Base-by-base conservation (phyloP, 2,888 invertebrate genomes). In the Hirtodrosophila histrioides region DNA sequence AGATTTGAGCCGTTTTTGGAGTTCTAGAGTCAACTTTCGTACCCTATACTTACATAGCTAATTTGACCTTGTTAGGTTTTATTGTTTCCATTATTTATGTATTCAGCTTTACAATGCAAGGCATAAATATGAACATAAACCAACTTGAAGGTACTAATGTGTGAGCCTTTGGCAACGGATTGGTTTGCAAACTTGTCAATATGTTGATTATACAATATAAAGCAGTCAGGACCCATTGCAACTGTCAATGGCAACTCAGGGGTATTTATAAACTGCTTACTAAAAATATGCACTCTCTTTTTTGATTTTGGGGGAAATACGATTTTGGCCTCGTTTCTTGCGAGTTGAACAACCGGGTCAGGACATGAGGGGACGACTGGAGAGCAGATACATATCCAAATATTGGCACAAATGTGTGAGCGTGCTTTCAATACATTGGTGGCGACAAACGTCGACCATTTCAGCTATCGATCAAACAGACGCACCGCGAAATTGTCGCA, bases 381-480 rank as follows among this genome's bases (percentile, higher is more conserved):
- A 7, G 39, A 12, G n/a, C 1, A 41, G 39, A 31, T 11, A 50
- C n/a, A 50, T 10, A 54, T 49, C 10, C 61, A 55, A 71, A 75
- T 82, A 85, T 82, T 77, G 75, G 77, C 77, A 85, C 82, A 79
- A 64, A 77, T 57, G 60, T 65, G 46, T 60, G 75, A 72, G 67
- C 85, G 68, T 81, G 86, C 78, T 69, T 83, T 65, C 68, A 66
- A 81, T 83, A 64, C 74, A 73, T 78, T 75, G 70, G 61, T 61
- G 77, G 75, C 80, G 81, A 81, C 84, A 86, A 80, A 84, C 81
- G 80, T 84, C 82, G 69, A 49, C 48, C 69, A 76, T 76, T 77
- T 66, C 44, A 45, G 54, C 63, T 90, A 90, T 90, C 78, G 90
- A 90, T 85, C 90, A 90, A 90, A 90, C 90, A 89, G 76, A 73